Conservation (phyloP, 2,888 invertebrate genomes). For the Cheilosia scutellata region DNA sequence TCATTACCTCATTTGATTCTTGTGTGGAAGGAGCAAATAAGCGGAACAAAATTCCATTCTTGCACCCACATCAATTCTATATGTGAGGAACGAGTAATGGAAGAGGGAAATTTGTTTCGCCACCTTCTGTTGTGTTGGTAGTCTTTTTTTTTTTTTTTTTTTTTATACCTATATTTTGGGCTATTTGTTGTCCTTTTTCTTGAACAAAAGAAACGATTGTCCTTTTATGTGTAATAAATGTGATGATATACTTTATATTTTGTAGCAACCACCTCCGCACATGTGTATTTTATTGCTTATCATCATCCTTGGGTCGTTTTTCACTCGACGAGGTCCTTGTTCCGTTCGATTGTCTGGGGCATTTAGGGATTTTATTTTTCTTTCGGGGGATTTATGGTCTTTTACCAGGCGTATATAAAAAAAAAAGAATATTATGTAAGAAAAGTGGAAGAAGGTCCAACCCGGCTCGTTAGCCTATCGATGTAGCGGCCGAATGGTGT, state of each 20-base stretch:
- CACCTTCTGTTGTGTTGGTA: conserved; percentile 3
- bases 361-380: conserved; percentile 61
- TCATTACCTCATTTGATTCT: conserved; percentile 75
- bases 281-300: conserved; percentile 75
- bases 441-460: background rate
- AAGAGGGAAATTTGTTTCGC: conserved; percentile 56
- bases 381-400: conserved; percentile 66
- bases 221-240: conserved; percentile 75
- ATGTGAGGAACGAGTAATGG: conserved; percentile 20
- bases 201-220: conserved; percentile 64
- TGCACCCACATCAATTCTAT: conserved; percentile 75
- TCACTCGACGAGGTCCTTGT: conserved; percentile 65
- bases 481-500: conserved; percentile 23
- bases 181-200: conserved; percentile 50
- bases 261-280: conserved; percentile 70
- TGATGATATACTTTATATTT: conserved; percentile 76
- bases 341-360: conserved; percentile 73
- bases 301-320: conserved; percentile 73
- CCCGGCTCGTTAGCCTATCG: conserved; percentile 58
- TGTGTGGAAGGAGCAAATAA: conserved; percentile 64
- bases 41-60: conserved; percentile 69
- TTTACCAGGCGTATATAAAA: conserved; percentile 15
- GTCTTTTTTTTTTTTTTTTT: background rate
- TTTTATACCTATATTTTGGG: conserved; percentile 21
- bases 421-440: background rate